Evolutionary conservation across 2,888 invertebrate species (phyloP).

Genomic region (Papilio protenor): DNA sequence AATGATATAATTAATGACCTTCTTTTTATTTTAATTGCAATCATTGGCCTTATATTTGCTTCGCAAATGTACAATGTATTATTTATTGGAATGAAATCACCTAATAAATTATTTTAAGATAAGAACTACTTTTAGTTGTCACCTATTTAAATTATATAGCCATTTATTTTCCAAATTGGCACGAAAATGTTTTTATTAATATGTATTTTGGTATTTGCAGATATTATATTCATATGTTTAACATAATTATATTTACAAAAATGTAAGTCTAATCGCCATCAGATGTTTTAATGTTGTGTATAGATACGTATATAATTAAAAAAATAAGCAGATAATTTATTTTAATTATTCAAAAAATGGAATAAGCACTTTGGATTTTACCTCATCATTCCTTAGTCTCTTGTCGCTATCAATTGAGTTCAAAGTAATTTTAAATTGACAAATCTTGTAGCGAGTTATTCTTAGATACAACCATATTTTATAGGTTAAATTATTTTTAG

Average conservation of each 20-base stretch:
- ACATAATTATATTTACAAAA: no score
- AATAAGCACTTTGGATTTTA: not conserved
- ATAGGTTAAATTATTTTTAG: conserved; percentile 34
- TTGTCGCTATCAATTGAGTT: not conserved
- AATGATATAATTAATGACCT: not conserved
- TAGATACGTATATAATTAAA: not conserved
- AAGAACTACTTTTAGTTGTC: not conserved
- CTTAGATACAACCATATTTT: conserved; percentile 2
- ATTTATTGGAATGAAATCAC: conserved; percentile 3
- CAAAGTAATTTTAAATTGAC: conserved; percentile 12
- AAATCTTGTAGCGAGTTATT: not conserved
- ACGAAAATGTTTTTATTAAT: not conserved
- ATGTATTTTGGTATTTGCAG: not conserved
- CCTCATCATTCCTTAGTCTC: not conserved
- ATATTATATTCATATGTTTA: not conserved
- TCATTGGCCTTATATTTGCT: not conserved
- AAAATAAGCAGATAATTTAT: not conserved
- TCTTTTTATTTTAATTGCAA: not conserved
- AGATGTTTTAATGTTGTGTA: no score
- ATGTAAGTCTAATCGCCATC: no score
- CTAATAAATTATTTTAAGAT: conserved; percentile 13
- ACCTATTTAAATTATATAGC: not conserved
- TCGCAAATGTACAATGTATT: not conserved
- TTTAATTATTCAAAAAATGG: not conserved
- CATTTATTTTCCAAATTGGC: not conserved